phyloP scores from a whole-genome alignment of 2,888 invertebrate species.

The Trichacis sp. region DNA sequence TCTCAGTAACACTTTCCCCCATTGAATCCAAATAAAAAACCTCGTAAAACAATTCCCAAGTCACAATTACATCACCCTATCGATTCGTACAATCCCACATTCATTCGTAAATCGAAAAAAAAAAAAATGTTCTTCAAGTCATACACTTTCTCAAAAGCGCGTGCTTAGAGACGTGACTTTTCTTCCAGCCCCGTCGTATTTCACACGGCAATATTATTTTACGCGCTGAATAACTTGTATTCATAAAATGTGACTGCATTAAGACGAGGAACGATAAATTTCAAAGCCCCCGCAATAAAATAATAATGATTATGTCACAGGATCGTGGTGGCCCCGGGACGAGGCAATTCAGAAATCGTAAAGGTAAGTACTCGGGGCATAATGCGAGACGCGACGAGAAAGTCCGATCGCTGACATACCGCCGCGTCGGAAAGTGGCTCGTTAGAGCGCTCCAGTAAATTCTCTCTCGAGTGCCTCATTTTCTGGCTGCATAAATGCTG shows the following conservation, averaged over 20 bases:
- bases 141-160: neutral
- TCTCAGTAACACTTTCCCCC: too few species aligned
- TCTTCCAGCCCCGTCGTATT: neutral
- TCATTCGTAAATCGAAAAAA: too few species aligned
- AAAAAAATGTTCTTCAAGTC: too few species aligned
- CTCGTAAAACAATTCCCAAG: too few species aligned
- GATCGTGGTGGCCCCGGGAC: conserved; percentile 33
- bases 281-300: conserved; percentile 24
- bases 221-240: conserved; percentile 5
- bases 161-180: neutral
- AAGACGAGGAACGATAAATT: conserved; percentile 22
- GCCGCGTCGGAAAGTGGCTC: conserved; percentile 32
- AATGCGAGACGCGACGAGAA: conserved; percentile 52
- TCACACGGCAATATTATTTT: conserved; percentile 7
- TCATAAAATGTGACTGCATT: conserved; percentile 2
- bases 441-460: conserved; percentile 45
- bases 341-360: conserved; percentile 35
- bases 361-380: conserved; percentile 46
- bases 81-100: too few species aligned
- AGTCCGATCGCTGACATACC: conserved; percentile 19
- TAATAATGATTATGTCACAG: conserved; percentile 40
- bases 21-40: too few species aligned
- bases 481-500: too few species aligned
- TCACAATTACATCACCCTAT: too few species aligned
- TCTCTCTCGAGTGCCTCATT: too few species aligned